Conservation (phyloP, 1,140 invertebrate genomes). For the Mizuhopecten yessoensis region DNA sequence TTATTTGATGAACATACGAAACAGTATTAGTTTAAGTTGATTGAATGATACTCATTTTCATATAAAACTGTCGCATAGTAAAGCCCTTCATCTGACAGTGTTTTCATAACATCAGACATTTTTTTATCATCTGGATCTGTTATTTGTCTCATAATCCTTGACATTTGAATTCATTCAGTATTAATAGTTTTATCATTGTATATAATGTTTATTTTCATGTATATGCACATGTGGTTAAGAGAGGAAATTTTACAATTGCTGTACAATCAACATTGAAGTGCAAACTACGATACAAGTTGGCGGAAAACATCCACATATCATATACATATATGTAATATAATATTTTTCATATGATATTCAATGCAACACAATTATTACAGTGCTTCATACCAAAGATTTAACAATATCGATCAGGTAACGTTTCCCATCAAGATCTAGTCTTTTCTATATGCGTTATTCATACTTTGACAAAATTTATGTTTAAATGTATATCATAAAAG, state of each 20-base stretch:
- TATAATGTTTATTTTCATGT: neutral
- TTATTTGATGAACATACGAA: too few relatives aligned
- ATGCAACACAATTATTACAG: neutral
- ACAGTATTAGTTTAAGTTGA: neutral
- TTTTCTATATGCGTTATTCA: too few relatives aligned
- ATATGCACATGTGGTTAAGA: neutral
- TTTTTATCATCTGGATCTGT: neutral
- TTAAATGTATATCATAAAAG: too few relatives aligned
- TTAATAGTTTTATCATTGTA: neutral
- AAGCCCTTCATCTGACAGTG: neutral
- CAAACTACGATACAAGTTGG: neutral
- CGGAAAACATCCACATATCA: neutral
- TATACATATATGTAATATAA: neutral
- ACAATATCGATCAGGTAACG: neutral
- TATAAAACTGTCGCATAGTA: neutral
- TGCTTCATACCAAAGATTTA: neutral
- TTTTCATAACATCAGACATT: too few relatives aligned
- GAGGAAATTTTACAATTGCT: neutral
- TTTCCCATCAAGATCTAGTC: neutral
- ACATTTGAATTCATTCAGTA: neutral
- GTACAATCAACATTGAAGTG: neutral
- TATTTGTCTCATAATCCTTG: neutral
- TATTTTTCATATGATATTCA: too few relatives aligned
- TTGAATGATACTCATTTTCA: neutral
- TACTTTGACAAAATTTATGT: too few relatives aligned